phyloP scores from a whole-genome alignment of 2,113 vertebrate species.

The Bagarius yarrelli region DNA sequence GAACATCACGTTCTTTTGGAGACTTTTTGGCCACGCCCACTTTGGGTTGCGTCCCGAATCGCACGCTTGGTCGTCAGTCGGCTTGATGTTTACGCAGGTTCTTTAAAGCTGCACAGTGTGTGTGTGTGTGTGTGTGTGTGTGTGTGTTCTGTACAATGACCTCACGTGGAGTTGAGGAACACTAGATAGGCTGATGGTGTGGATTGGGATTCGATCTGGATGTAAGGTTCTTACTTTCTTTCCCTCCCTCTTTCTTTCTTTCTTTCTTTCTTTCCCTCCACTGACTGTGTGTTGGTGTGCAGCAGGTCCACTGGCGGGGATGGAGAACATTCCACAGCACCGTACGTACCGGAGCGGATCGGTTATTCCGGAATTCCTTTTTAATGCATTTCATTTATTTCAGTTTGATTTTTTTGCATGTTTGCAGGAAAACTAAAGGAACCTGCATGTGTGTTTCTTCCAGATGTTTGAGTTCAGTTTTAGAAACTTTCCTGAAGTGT shows the following conservation, averaged over 20 bases:
- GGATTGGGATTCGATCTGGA: neutral
- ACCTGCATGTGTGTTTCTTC: neutral
- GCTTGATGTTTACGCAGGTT: too few relatives aligned
- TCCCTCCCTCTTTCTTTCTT: neutral
- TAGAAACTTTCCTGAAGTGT: neutral
- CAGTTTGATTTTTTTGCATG: neutral
- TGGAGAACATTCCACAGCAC: conserved; percentile 37
- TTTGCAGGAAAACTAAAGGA: neutral
- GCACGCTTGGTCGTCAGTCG: neutral
- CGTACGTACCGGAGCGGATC: conserved; percentile 38
- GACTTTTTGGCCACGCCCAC: neutral
- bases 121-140: neutral
- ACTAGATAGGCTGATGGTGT: neutral
- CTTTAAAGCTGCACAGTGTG: too few relatives aligned
- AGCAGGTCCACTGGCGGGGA: conserved; percentile 24
- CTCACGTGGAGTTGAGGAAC: neutral
- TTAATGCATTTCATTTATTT: too few relatives aligned
- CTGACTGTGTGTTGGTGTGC: neutral
- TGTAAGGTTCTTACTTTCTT: neutral
- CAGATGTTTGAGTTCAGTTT: neutral
- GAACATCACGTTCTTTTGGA: conserved; percentile 12
- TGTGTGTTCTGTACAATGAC: neutral
- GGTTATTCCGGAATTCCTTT: too few relatives aligned
- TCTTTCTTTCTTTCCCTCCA: neutral
- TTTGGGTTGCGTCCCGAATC: neutral